These are phyloP conservation scores for Triplophysa yarkandensis DNA, from an alignment of 2,797 vertebrate species.

Conservation along the genomic window DNA sequence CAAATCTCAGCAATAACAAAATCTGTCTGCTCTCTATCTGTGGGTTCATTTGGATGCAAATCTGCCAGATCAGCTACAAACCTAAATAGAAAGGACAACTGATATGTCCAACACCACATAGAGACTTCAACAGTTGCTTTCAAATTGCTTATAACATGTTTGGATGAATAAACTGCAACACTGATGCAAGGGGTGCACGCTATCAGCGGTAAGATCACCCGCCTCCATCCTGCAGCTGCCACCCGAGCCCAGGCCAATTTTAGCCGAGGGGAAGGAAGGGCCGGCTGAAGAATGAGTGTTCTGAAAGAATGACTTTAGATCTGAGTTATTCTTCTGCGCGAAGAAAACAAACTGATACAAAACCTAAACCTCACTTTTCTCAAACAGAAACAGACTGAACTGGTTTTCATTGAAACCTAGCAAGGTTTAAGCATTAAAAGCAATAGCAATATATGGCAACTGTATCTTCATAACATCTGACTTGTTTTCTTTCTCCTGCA, in stretches of 20 bases:
- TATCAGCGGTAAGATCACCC: constrained; percentile 47
- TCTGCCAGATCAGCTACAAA: neutral
- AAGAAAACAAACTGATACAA: constrained; percentile 30
- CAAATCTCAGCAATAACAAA: neutral
- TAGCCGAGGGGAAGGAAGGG: constrained; percentile 76
- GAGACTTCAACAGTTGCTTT: constrained; percentile 6
- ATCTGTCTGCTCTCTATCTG: neutral
- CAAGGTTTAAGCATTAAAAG: no score
- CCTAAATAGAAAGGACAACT: constrained; percentile 10
- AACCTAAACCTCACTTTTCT: neutral
- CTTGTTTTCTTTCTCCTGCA: no score
- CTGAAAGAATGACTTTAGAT: constrained; percentile 59
- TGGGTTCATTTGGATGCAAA: constrained; percentile 6
- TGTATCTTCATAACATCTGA: no score
- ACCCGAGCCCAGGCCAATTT: constrained; percentile 65
- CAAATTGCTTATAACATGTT: constrained; percentile 11
- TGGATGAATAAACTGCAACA: neutral
- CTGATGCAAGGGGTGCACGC: constrained; percentile 10
- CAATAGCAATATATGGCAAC: no score
- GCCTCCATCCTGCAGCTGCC: constrained; percentile 64
- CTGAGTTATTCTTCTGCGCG: constrained; percentile 38
- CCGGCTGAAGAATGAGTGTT: constrained; percentile 65
- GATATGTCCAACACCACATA: constrained; percentile 23
- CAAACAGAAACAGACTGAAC: no score
- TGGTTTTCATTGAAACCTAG: no score